phyloP scores from a whole-genome alignment of 2,113 vertebrate genomes.

The Myiozetetes cayanensis region DNA sequence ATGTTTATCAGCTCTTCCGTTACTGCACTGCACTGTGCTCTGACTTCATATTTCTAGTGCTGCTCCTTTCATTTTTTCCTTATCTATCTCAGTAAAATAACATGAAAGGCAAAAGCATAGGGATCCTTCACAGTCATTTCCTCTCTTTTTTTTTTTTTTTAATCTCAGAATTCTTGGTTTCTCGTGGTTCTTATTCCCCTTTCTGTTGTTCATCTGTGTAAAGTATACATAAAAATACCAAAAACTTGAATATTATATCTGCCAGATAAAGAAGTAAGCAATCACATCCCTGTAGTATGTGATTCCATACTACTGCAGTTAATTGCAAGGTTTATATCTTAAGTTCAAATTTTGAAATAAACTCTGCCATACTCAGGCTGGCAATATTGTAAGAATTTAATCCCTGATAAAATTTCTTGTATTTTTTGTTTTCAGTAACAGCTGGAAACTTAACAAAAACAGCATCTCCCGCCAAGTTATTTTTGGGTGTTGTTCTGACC shows the following conservation, averaged over 20 bases:
- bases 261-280: background rate
- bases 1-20: constrained; percentile 26
- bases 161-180: background rate
- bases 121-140: background rate
- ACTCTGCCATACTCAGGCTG: background rate
- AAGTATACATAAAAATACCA: background rate
- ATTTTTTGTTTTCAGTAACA: background rate
- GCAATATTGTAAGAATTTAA: background rate
- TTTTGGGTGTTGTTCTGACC: background rate
- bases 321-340: background rate
- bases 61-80: background rate
- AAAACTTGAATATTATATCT: background rate
- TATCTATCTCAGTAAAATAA: background rate
- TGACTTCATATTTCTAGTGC: constrained; percentile 36
- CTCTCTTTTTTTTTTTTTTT: background rate
- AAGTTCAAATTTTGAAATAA: background rate
- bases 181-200: background rate
- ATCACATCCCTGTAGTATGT: background rate
- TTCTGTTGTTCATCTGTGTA: constrained; percentile 22
- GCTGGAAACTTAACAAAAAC: background rate
- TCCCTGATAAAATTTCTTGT: background rate
- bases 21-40: constrained; percentile 19
- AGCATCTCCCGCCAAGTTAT: background rate
- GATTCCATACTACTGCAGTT: background rate
- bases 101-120: background rate